Evolutionary conservation across 2,113 vertebrate genomes (phyloP).

Genomic region (Glaucomys volans): DNA sequence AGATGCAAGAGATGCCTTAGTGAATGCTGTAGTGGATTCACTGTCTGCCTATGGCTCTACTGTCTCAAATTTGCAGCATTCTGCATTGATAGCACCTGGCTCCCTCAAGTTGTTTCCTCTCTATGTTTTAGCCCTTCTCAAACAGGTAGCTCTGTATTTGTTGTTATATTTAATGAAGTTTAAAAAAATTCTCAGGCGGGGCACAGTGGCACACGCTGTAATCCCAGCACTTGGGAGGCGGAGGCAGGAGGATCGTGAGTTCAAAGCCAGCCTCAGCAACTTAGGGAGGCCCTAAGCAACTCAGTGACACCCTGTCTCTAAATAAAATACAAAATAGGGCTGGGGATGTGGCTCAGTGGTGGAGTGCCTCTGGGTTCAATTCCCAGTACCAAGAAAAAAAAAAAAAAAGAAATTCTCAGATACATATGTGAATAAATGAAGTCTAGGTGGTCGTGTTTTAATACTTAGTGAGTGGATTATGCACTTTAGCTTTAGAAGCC

Average conservation of each 20-base stretch:
- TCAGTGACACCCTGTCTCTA: no score
- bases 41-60: constrained; percentile 91
- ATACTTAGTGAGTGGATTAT: background rate
- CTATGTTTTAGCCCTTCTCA: constrained; percentile 95
- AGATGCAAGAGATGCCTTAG: constrained; percentile 96
- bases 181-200: background rate
- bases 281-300: no score
- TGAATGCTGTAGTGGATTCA: constrained; percentile 96
- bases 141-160: constrained; percentile 89
- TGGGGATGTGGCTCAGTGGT: no score
- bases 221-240: no score
- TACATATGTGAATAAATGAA: background rate
- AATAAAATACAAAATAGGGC: no score
- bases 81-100: constrained; percentile 90
- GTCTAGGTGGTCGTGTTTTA: background rate
- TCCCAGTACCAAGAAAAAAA: no score
- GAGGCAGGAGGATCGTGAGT: no score
- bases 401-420: background rate
- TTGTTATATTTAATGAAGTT: background rate
- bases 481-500: background rate
- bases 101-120: constrained; percentile 94
- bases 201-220: no score
- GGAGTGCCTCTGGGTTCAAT: no score
- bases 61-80: constrained; percentile 93
- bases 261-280: no score